Percentiles rank a stretch among this genome's conserved stretches.
Evolutionary conservation across 2,113 vertebrate genomes (phyloP).

Genomic region (Myrmecobius fasciatus): DNA sequence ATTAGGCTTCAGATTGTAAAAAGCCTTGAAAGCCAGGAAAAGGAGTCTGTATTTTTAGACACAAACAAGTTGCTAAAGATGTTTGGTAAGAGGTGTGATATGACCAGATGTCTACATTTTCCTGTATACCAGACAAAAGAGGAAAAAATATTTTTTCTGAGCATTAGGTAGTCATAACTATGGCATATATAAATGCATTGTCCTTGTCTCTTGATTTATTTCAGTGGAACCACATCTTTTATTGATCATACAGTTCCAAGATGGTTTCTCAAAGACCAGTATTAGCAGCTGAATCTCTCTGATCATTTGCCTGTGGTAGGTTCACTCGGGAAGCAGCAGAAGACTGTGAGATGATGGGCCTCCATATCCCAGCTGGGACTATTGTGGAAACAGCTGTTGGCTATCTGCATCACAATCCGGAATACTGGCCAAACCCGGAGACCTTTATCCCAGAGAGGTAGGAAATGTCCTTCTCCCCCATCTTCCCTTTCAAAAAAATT

Average conservation of each 20-base stretch:
- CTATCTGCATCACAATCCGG: conserved; percentile 90
- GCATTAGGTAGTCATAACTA: background rate
- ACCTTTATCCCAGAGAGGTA: conserved; percentile 95
- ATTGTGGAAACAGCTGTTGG: conserved; percentile 90
- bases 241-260: background rate
- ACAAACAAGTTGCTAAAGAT: background rate
- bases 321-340: conserved; percentile 88
- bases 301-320: conserved; percentile 77
- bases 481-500: background rate
- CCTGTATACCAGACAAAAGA: background rate
- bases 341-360: conserved; percentile 90
- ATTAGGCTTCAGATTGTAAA: background rate
- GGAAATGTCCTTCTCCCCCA: background rate
- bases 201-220: conserved; percentile 20
- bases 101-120: background rate
- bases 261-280: background rate
- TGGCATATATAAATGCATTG: background rate
- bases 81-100: background rate
- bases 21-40: background rate
- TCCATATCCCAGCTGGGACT: conserved; percentile 87
- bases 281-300: background rate
- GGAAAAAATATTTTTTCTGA: background rate
- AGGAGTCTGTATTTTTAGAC: background rate
- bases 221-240: background rate
- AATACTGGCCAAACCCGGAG: conserved; percentile 91